Conservation (phyloP, 2,888 invertebrate species). For the Lasioglossum leucozonium region DNA sequence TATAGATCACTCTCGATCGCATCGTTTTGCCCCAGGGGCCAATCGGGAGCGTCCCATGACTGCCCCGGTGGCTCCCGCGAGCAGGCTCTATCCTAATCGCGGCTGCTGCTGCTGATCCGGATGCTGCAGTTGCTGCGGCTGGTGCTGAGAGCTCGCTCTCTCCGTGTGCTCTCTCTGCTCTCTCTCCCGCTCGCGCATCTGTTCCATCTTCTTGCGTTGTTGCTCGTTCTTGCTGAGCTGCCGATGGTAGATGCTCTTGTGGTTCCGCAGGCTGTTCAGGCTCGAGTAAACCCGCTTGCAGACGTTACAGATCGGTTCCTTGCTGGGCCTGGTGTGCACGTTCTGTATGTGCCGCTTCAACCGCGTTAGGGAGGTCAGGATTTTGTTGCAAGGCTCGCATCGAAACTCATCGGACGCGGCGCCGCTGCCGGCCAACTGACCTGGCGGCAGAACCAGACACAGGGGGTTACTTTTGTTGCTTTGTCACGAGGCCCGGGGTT, state of each 20-base stretch:
- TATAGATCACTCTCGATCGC: background rate
- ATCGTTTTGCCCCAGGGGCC: background rate
- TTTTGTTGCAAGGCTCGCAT: conserved; percentile 96
- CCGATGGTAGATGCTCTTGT: conserved; percentile 96
- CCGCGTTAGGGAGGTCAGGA: conserved; percentile 93
- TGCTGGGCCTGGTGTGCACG: conserved; percentile 95
- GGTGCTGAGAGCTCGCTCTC: conserved; percentile 67
- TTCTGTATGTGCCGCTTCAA: conserved; percentile 96
- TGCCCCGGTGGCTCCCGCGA: background rate
- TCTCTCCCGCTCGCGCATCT: conserved; percentile 73
- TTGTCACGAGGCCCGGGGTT: conserved; percentile 45
- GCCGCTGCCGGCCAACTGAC: conserved; percentile 86
- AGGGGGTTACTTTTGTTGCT: conserved; percentile 82
- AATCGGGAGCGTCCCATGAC: background rate
- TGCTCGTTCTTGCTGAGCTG: conserved; percentile 87
- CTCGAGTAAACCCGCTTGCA: conserved; percentile 97
- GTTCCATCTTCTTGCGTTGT: conserved; percentile 88
- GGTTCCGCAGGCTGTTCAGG: conserved; percentile 95
- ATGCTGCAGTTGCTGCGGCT: conserved; percentile 64
- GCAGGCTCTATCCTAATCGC: conserved; percentile 64
- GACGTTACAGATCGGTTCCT: conserved; percentile 96
- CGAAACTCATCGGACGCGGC: conserved; percentile 94
- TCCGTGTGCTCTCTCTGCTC: conserved; percentile 73
- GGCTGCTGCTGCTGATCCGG: conserved; percentile 63
- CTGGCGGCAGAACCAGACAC: conserved; percentile 87